Percentiles rank a stretch among this genome's conserved stretches.
Conservation (phyloP, 2,797 vertebrate species). For the Amblyopsis hoosieri region DNA sequence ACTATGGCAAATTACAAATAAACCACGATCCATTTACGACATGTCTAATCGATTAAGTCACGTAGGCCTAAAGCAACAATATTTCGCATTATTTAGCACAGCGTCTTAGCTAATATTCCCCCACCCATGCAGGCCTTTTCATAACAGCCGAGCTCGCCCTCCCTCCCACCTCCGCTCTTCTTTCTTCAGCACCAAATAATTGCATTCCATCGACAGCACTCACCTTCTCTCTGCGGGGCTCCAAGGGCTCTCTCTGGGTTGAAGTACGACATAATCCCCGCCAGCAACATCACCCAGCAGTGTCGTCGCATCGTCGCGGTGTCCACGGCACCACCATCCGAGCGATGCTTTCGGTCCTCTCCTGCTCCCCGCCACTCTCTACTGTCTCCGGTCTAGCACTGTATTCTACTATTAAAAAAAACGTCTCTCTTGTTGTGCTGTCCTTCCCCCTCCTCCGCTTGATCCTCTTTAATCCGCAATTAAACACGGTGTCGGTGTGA, state of each 20-base stretch:
- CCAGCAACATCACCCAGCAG: constrained; percentile 80
- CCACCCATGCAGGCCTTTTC: constrained; percentile 60
- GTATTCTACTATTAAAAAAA: constrained; percentile 61
- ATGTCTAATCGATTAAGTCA: constrained; percentile 34
- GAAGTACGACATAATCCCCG: constrained; percentile 85
- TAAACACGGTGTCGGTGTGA: constrained; percentile 71
- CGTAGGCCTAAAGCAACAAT: constrained; percentile 34
- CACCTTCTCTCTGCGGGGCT: constrained; percentile 87
- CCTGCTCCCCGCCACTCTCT: constrained; percentile 63
- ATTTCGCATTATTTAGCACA: constrained; percentile 44
- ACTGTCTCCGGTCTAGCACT: constrained; percentile 54
- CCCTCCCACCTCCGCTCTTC: constrained; percentile 32
- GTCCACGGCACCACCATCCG: constrained; percentile 77
- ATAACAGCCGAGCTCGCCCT: constrained; percentile 26
- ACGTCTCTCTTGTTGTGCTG: constrained; percentile 73
- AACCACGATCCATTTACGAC: constrained; percentile 22
- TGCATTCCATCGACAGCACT: constrained; percentile 51
- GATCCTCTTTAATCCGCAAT: constrained; percentile 72
- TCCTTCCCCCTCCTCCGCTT: constrained; percentile 33
- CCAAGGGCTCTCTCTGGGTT: constrained; percentile 86
- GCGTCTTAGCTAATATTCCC: constrained; percentile 44
- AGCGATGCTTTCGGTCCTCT: constrained; percentile 68
- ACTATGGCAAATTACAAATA: constrained; percentile 39
- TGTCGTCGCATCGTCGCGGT: constrained; percentile 80
- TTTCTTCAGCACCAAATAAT: constrained; percentile 33